Evolutionary conservation across 2,797 vertebrate species (phyloP).

Genomic region (Eupleurogrammus muticus): DNA sequence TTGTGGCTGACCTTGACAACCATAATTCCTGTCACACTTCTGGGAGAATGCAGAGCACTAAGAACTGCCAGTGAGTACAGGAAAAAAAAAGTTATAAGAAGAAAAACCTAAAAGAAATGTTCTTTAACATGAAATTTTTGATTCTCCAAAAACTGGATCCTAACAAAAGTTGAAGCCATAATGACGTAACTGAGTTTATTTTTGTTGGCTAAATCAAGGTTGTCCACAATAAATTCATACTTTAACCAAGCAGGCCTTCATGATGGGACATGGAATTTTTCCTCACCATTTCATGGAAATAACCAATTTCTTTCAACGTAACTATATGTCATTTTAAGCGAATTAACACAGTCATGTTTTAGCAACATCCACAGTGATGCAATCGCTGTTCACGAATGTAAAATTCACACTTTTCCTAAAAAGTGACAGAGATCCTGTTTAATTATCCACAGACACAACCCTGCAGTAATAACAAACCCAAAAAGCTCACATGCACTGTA

Average conservation of each 20-base stretch:
- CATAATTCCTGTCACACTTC: constrained; percentile 32
- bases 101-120: background rate
- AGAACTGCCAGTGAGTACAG: constrained; percentile 5
- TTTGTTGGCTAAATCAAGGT: background rate
- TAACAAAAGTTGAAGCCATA: background rate
- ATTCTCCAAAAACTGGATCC: background rate
- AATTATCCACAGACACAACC: constrained; percentile 1
- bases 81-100: background rate
- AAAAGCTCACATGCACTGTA: constrained; percentile 24
- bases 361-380: constrained; percentile 26
- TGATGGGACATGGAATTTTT: background rate
- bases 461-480: constrained; percentile 11
- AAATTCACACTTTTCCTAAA: constrained; percentile 34
- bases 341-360: constrained; percentile 9
- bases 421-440: constrained; percentile 24
- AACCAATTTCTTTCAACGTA: constrained; percentile 17
- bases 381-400: constrained; percentile 30
- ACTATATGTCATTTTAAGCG: constrained; percentile 8
- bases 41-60: background rate
- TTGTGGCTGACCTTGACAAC: constrained; percentile 64
- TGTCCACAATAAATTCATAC: background rate
- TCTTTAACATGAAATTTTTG: background rate
- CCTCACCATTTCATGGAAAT: constrained; percentile 11
- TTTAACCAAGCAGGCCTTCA: background rate
- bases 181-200: background rate